Evolutionary conservation across 2,797 vertebrate species (phyloP), one percentile per base, ranked within the genome.

Genomic region (Hippocampus kuda): DNA sequence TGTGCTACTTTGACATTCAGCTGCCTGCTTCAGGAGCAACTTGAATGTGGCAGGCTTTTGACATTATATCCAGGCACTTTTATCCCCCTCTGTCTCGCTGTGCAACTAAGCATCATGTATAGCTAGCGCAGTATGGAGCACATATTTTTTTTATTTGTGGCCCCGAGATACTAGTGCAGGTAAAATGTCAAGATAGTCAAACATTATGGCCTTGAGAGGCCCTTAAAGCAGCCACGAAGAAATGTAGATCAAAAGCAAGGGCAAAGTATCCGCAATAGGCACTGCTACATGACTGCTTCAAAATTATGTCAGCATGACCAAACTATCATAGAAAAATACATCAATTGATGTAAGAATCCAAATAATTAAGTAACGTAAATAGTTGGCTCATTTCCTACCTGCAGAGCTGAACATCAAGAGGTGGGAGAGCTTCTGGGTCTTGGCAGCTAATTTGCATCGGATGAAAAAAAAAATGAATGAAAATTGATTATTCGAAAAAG

Each of bases 351-450:
- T 59, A 7, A 24, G 27, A 30, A 59, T 30, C 57, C 2, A 20
- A n/a, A 4, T 24, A 61, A 60, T 60, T 34, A 34, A 9, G 16
- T 7, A 10, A 38, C 2, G 1, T 41, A 9, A 42, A 62, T 42
- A 44, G 46, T 44, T 7, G 20, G 16, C 41, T 64, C n/a, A 6
- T 16, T 38, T 64, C 62, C 41, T 64, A 65, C 63, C 63, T 65
- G 63, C 26, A 20, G 16, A 34, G 63, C 42, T 48, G 63, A 49
- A 65, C 24, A 27, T 65, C 63, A 49, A 65, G 62, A 20, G n/a
- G 41, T 64, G n/a, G 46, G n/a, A 15, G 41, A 64, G 24, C 16
- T 48, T 30, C 18, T 34, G 27, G 27, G 59, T 38, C 59, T 61
- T 20, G 57, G 42, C 63, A 27, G 42, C 22, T 46, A 46, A 65